A percentile compares a stretch with the other conserved stretches of the same genome.
These are phyloP conservation scores for Idris sp. DNA, from an alignment of 1,140 invertebrate species.

Conservation along the genomic window DNA sequence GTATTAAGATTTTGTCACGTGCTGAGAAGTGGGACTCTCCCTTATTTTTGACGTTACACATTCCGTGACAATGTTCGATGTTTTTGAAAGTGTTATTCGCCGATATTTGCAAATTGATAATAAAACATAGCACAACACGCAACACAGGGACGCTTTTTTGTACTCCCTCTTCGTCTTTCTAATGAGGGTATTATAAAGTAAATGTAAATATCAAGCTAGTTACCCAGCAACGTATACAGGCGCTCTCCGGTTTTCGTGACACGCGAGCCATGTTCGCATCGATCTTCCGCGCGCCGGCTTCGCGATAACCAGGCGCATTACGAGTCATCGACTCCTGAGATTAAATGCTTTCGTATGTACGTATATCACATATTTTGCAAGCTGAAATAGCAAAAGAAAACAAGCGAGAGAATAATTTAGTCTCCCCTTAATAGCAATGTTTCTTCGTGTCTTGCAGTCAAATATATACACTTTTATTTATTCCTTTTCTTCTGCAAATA, in stretches of 20 bases:
- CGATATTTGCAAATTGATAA: conserved; percentile 60
- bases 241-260: conserved; percentile 51
- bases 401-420: conserved; percentile 25
- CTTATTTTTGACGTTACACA: conserved; percentile 28
- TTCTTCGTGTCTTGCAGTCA: background rate
- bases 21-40: conserved; percentile 15
- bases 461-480: no score
- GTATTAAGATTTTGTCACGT: conserved; percentile 40
- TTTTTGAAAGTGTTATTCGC: conserved; percentile 57
- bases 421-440: background rate
- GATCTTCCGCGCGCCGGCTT: conserved; percentile 51
- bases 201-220: conserved; percentile 62
- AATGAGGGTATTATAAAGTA: conserved; percentile 60
- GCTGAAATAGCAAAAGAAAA: conserved; percentile 22
- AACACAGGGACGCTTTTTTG: conserved; percentile 40
- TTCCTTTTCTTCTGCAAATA: no score
- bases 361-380: conserved; percentile 25
- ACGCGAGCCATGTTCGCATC: conserved; percentile 52
- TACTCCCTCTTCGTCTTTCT: conserved; percentile 40
- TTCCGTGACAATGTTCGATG: conserved; percentile 58
- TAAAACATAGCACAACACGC: conserved; percentile 53
- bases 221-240: conserved; percentile 54
- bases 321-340: conserved; percentile 58
- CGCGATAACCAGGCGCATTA: conserved; percentile 54
- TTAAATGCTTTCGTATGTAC: conserved; percentile 48